phyloP scores from a whole-genome alignment of 2,797 vertebrate genomes.

The Coreius guichenoti region DNA sequence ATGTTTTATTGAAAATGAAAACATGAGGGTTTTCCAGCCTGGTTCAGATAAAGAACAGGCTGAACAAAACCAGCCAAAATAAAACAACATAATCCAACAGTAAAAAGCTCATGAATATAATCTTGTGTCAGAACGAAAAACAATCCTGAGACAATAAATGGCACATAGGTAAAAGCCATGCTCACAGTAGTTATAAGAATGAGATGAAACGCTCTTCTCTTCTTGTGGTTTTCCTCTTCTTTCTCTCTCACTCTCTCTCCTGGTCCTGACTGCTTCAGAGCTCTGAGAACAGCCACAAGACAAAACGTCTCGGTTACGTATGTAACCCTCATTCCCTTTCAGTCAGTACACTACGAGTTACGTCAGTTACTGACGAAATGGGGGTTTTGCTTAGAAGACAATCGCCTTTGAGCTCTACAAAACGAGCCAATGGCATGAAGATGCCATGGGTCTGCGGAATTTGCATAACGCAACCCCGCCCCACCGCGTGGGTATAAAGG shows the following conservation, averaged over 20 bases:
- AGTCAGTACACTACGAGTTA: too few species aligned
- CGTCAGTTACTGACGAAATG: too few species aligned
- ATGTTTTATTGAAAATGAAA: neutral
- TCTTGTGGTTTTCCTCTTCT: slow-evolving; percentile 13
- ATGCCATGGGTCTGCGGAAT: too few species aligned
- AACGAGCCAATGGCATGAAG: too few species aligned
- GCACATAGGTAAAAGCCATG: neutral
- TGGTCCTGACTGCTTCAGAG: slow-evolving; percentile 23
- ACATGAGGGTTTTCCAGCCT: neutral
- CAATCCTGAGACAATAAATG: neutral
- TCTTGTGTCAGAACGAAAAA: neutral
- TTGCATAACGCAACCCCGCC: too few species aligned
- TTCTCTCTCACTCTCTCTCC: neutral
- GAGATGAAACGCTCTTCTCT: slow-evolving; percentile 66
- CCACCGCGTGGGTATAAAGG: too few species aligned
- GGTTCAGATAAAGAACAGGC: slow-evolving; percentile 4
- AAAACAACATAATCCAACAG: neutral
- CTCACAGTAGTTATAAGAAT: slow-evolving; percentile 59
- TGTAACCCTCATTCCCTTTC: too few species aligned
- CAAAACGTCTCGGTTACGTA: too few species aligned
- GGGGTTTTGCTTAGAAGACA: too few species aligned
- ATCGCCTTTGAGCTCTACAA: too few species aligned
- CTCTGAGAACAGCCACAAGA: slow-evolving; percentile 2
- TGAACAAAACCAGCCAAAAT: slow-evolving; percentile 6
- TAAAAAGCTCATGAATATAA: neutral